Evolutionary conservation across 1,140 invertebrate genomes (phyloP).

Genomic region (Saccostrea echinata): DNA sequence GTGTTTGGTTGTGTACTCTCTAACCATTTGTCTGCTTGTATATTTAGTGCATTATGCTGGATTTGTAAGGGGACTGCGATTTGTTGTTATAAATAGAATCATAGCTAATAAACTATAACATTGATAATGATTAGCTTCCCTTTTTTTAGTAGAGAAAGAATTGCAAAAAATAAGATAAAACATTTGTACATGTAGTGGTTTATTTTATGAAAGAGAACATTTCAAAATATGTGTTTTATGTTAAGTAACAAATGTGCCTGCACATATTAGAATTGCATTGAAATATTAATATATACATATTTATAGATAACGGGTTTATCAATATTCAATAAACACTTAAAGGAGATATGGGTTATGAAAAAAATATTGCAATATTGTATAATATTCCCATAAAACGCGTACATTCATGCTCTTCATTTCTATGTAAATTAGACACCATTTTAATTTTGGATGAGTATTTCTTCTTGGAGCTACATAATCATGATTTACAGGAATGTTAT

Average conservation of each 20-base stretch:
- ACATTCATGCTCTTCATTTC: too few relatives aligned
- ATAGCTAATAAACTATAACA: neutral
- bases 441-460: too few relatives aligned
- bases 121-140: neutral
- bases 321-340: neutral
- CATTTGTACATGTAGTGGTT: neutral
- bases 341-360: neutral
- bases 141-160: neutral
- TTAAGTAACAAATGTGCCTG: neutral
- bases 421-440: too few relatives aligned
- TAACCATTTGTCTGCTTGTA: neutral
- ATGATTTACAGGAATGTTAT: too few relatives aligned
- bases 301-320: neutral
- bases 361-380: neutral
- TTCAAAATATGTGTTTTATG: neutral
- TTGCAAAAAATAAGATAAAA: neutral
- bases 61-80: neutral
- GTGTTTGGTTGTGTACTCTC: conserved; percentile 25
- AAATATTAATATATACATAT: neutral
- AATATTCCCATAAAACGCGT: too few relatives aligned
- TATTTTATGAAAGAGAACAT: neutral
- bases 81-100: conserved; percentile 14
- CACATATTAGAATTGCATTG: neutral
- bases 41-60: conserved; percentile 5
- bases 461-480: too few relatives aligned